These are phyloP conservation scores for Falco biarmicus DNA, from an alignment of 2,797 vertebrate genomes.

Conservation along the genomic window DNA sequence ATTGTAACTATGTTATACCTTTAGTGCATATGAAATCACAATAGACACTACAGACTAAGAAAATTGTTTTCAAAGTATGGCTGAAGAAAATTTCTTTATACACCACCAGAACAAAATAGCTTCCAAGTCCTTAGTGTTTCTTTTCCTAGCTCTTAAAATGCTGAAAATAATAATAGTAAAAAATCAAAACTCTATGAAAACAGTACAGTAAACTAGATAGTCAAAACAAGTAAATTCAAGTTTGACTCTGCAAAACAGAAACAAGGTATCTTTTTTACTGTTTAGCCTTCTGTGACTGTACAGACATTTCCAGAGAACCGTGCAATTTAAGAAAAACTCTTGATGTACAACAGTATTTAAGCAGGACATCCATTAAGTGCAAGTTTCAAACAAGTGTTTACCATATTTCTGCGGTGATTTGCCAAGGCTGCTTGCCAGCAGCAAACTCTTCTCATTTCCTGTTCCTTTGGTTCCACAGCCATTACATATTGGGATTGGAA, in stretches of 20 bases:
- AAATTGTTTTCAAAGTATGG: background rate
- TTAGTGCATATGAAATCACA: background rate
- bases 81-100: background rate
- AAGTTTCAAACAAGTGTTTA: conserved; percentile 64
- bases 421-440: conserved; percentile 82
- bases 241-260: background rate
- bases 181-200: background rate
- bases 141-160: background rate
- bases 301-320: background rate
- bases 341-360: background rate
- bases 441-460: conserved; percentile 82
- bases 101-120: background rate
- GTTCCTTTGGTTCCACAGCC: conserved; percentile 88
- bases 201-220: background rate
- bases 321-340: background rate
- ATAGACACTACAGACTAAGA: background rate
- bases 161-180: background rate
- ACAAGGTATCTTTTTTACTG: background rate
- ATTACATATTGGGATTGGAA: conserved; percentile 89
- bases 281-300: background rate
- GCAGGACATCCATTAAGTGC: background rate
- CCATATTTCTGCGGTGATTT: conserved; percentile 88
- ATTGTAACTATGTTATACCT: background rate
- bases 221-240: background rate
- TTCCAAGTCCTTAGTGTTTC: background rate